These are phyloP conservation scores for Merodon equestris DNA, from an alignment of 2,888 invertebrate genomes.

Conservation along the genomic window DNA sequence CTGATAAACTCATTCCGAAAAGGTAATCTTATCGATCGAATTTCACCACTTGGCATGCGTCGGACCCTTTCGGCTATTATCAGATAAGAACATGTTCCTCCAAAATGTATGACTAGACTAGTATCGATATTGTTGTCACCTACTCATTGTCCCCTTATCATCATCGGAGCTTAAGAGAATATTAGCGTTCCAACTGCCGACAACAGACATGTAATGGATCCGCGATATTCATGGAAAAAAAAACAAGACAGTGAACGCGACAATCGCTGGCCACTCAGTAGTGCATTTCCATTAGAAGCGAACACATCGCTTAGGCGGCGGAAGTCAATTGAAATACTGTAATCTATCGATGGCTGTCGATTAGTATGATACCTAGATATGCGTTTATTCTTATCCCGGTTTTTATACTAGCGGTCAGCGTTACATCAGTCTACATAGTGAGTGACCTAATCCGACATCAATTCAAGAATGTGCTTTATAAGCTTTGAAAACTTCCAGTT, in stretches of 20 bases:
- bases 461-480: conserved; percentile 29
- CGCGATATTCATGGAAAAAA: background rate
- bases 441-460: conserved; percentile 15
- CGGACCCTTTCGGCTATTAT: background rate
- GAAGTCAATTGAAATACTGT: background rate
- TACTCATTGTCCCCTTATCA: no score
- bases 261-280: conserved; percentile 6
- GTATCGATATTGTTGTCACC: no score
- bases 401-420: conserved; percentile 31
- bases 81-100: no score
- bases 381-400: conserved; percentile 26
- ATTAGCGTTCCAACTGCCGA: conserved; percentile 2
- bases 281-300: conserved; percentile 21
- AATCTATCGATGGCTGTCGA: background rate
- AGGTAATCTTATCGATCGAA: no score
- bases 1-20: no score
- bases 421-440: conserved; percentile 35
- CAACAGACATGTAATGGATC: background rate
- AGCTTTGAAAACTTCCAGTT: conserved; percentile 39
- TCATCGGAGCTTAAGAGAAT: background rate
- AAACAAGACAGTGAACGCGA: background rate
- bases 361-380: conserved; percentile 12
- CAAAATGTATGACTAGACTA: no score
- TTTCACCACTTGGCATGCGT: no score
- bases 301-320: conserved; percentile 13